Conservation (phyloP, 2,113 vertebrate species). For the Camelus dromedarius region DNA sequence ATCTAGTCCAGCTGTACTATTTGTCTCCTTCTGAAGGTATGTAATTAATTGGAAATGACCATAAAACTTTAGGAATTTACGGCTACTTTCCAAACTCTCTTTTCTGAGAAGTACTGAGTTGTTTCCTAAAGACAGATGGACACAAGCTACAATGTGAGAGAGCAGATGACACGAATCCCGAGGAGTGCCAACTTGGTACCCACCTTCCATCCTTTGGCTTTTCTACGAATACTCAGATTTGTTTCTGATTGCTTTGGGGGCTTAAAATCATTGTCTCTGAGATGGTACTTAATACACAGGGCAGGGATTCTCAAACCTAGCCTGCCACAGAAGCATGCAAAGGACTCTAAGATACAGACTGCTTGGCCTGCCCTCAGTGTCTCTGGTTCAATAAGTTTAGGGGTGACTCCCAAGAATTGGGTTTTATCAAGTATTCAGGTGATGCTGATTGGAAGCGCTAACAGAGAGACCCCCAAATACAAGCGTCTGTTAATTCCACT, state of each 20-base stretch:
- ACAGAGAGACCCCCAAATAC: neutral
- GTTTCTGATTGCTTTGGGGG: neutral
- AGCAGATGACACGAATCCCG: neutral
- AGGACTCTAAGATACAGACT: neutral
- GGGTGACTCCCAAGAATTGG: neutral
- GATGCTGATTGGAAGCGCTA: neutral
- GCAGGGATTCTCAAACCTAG: neutral
- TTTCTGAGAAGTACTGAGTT: slow-evolving; percentile 61
- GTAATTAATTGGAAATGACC: neutral
- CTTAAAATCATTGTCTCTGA: neutral
- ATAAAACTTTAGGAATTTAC: neutral
- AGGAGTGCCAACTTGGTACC: neutral
- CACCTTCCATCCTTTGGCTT: neutral
- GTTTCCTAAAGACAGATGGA: neutral
- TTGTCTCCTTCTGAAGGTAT: slow-evolving; percentile 10
- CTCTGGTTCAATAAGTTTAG: neutral
- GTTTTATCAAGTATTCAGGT: neutral
- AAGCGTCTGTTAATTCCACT: neutral
- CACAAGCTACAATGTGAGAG: neutral
- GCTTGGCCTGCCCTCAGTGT: neutral
- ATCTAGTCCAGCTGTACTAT: neutral
- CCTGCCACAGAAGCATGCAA: neutral
- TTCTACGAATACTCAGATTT: neutral
- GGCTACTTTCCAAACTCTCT: slow-evolving; percentile 47
- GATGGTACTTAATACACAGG: neutral